Percentiles rank a stretch among this genome's conserved stretches.
Conservation (phyloP, 1,140 invertebrate genomes). For the Cecropterus lyciades region DNA sequence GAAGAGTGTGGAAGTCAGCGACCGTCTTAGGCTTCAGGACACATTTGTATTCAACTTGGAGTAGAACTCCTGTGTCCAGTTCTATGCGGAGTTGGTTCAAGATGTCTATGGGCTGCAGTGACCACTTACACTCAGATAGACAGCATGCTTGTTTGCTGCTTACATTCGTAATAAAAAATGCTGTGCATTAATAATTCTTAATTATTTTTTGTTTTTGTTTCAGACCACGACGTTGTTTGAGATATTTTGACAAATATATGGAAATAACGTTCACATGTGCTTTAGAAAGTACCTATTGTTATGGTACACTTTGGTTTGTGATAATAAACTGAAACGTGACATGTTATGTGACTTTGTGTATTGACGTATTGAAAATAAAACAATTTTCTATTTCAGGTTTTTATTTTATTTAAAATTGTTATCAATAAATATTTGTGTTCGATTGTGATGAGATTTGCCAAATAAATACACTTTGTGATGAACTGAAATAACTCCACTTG, state of each 20-base stretch:
- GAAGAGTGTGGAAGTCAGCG: too few relatives aligned
- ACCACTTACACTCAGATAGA: too few relatives aligned
- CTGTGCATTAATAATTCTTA: too few relatives aligned
- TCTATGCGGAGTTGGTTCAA: too few relatives aligned
- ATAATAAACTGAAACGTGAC: neutral
- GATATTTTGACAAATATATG: neutral
- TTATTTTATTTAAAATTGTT: conserved; percentile 44
- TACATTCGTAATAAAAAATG: too few relatives aligned
- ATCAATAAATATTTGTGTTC: conserved; percentile 21
- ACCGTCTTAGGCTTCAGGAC: too few relatives aligned
- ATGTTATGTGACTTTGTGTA: neutral
- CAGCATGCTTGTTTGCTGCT: too few relatives aligned
- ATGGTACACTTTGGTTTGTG: conserved; percentile 3
- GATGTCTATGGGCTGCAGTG: too few relatives aligned
- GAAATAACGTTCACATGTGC: too few relatives aligned
- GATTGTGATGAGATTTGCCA: conserved; percentile 19
- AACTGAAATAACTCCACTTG: neutral
- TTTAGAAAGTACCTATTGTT: conserved; percentile 1
- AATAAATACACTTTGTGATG: neutral
- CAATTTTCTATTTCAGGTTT: conserved; percentile 36
- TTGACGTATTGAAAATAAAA: conserved; percentile 33
- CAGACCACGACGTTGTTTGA: conserved; percentile 52
- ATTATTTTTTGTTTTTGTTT: conserved; percentile 38
- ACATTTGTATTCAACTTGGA: too few relatives aligned
- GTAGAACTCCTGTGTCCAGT: too few relatives aligned